Conservation (phyloP, 2,113 vertebrate species). For the Uropsilus gracilis region DNA sequence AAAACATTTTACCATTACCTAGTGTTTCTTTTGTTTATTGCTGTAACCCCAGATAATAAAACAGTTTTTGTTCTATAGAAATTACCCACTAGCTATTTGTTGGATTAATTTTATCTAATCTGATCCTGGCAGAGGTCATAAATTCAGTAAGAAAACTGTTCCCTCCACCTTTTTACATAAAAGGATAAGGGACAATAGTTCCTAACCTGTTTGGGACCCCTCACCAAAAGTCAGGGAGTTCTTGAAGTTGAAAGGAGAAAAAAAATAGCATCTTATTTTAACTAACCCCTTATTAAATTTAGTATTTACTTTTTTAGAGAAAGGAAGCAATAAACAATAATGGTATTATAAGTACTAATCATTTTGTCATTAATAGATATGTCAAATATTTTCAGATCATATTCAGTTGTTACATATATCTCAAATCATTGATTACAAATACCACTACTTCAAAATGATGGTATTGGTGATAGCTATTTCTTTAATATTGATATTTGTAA, state of each 20-base stretch:
- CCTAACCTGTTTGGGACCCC: not conserved
- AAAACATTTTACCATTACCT: not conserved
- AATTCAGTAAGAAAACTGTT: not conserved
- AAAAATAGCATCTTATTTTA: not conserved
- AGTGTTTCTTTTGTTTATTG: not conserved
- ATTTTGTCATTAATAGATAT: not conserved
- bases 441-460: not conserved
- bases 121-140: not conserved
- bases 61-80: not conserved
- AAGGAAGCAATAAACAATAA: not conserved
- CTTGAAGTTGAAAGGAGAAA: not conserved
- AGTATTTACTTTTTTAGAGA: not conserved
- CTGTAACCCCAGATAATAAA: not conserved
- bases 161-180: not conserved
- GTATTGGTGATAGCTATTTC: not conserved
- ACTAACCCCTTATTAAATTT: not conserved
- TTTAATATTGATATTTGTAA: not conserved
- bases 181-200: not conserved
- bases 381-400: not conserved
- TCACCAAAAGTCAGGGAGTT: not conserved
- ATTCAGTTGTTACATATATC: not conserved
- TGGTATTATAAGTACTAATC: not conserved
- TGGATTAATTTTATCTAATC: not conserved
- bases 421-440: not conserved
- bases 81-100: not conserved